Percentiles rank a stretch among this genome's conserved stretches.
These are phyloP conservation scores for Dasypus novemcinctus DNA, from an alignment of 2,113 vertebrate species.

Conservation along the genomic window DNA sequence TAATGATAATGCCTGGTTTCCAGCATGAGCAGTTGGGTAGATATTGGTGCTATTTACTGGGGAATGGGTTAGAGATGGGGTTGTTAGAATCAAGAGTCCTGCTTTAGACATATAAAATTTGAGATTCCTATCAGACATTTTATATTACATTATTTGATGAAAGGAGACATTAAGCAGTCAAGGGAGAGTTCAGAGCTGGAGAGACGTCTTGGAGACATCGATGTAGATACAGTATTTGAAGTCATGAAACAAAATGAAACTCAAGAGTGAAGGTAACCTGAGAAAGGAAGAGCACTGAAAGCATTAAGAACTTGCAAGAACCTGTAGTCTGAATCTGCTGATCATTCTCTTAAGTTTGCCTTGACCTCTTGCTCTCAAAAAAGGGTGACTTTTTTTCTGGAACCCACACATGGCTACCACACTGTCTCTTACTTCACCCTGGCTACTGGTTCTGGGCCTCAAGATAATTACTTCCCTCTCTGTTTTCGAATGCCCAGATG, in stretches of 20 bases:
- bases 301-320: background rate
- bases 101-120: background rate
- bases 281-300: background rate
- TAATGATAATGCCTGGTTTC: background rate
- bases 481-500: background rate
- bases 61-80: background rate
- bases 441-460: background rate
- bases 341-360: background rate
- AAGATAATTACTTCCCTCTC: background rate
- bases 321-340: background rate
- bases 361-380: background rate
- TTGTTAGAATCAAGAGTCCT: background rate
- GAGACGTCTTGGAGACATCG: background rate
- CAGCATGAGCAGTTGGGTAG: background rate
- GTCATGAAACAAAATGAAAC: background rate
- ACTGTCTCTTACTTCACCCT: background rate
- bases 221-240: background rate
- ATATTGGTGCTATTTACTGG: background rate
- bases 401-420: background rate
- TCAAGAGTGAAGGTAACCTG: background rate
- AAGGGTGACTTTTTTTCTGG: background rate
- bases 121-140: background rate
- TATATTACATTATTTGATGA: background rate
- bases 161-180: background rate
- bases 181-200: background rate